Evolutionary conservation across 2,797 vertebrate genomes (phyloP).

Genomic region (Scolopax bukidnonensis): DNA sequence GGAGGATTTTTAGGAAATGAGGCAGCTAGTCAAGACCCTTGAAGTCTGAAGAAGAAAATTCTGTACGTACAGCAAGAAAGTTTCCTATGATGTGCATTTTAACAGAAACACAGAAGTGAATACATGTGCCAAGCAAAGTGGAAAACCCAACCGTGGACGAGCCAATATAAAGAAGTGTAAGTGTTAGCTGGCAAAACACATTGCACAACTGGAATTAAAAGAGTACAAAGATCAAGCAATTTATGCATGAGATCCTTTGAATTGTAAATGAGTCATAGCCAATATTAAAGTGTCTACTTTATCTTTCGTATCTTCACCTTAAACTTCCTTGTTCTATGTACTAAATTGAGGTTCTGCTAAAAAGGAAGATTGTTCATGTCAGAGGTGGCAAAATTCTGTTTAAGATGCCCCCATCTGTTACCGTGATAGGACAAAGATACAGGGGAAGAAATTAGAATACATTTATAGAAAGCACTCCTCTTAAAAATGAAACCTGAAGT

Average conservation of each 20-base stretch:
- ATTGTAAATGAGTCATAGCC: not conserved
- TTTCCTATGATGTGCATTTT: not conserved
- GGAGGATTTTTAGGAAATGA: constrained; percentile 7
- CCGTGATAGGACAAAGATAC: not conserved
- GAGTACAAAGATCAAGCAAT: not conserved
- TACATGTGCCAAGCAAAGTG: not conserved
- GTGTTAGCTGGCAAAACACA: not conserved
- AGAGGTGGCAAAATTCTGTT: not conserved
- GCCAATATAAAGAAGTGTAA: not conserved
- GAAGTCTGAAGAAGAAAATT: not conserved
- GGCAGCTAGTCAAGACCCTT: not conserved
- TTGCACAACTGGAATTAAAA: not conserved
- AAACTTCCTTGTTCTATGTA: not conserved
- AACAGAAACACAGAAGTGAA: not conserved
- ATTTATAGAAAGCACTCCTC: not conserved
- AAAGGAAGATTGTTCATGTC: not conserved
- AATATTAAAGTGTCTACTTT: not conserved
- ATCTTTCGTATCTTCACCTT: not conserved
- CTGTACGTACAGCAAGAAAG: not conserved
- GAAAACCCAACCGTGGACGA: not conserved
- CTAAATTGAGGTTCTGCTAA: not conserved
- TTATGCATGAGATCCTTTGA: not conserved
- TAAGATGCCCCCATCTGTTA: not conserved
- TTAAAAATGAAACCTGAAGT: not conserved
- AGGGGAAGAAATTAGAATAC: not conserved